Base-by-base conservation (phyloP, 2,888 invertebrate species). In the Acleris laterana region DNA sequence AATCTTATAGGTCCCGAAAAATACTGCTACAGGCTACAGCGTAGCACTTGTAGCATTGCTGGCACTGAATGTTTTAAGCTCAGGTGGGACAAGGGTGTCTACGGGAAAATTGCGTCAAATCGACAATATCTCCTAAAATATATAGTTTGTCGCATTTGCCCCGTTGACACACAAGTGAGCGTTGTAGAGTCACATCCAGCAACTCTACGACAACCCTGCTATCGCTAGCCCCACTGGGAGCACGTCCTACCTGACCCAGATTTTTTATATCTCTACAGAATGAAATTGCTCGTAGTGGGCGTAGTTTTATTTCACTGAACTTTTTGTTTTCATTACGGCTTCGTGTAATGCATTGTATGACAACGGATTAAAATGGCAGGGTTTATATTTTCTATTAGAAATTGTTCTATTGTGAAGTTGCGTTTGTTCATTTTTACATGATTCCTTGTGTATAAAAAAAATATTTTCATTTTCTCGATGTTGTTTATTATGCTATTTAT, bases 231-330 rank as follows among this genome's bases (percentile, higher is more conserved):
- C 80, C 77, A 73, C 77, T 78, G 77, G 75, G 69, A 72, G 71
- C 76, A 79, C 81, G 77, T 76, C 71, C 77, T 76, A 83, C 82
- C 84, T 89, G 90, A 91, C 91, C 91, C 78, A 90, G 87, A 88
- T 91, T 90, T 89, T 89, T 91, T 90, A 90, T 90, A 86, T 83
- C 84, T 81, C 87, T 87, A 82, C 80, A 82, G 85, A 87, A 90
- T 88, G 88, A 90, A 91, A 91, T 90, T 90, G 90, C 87, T 85
- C 81, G 84, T 83, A 85, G 89, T 87, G 75, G 80, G 44, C 16
- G 65, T 50, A 50, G 65, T 65, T 65, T 60, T 61, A 55, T 69
- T 55, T 58, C 56, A 48, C 66, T 9, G 52, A 62, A 68, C 62
- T 52, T 69, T 63, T 63, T 65, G 50, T 65, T 56, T 56, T 65